Evolutionary conservation across 2,888 invertebrate genomes (phyloP), one percentile per base, ranked within the genome.

Genomic region (Agrypnus murinus): DNA sequence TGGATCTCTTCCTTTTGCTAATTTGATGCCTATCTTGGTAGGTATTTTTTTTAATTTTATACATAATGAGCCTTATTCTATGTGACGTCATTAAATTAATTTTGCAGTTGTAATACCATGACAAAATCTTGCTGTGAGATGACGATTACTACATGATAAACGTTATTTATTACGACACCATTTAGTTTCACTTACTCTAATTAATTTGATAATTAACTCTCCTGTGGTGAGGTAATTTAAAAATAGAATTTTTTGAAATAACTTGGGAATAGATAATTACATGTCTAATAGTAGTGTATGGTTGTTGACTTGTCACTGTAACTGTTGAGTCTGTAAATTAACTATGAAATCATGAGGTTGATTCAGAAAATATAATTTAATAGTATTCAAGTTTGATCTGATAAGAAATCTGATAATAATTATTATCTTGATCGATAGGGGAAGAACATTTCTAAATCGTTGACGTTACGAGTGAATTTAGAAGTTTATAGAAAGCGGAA

Each of bases 401-500:
- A n/a, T n/a, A n/a, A n/a, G n/a, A n/a, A n/a, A n/a, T n/a, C n/a
- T n/a, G n/a, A n/a, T n/a, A n/a, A n/a, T 25, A 25, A 25, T 25
- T 25, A 5, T 25, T 3, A 25, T 25, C 25, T 25, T 25, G 25
- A 25, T 25, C 25, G 25, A 25, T 25, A 25, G 25, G 5, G 25
- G 5, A 25, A 25, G 25, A 25, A 25, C 5, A 8, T 8, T 57
- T 25, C 32, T n/a, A 19, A 34, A 57, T 34, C 31, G 31, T n/a
- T 57, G 12, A 12, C 17, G 12, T 50, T 53, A n/a, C 17, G 1
- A 64, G 64, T 40, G 43, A 60, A 60, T 60, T 43, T 60, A 7
- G 45, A 31, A 48, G 36, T 66, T 69, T 64, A 59, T 65, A 53
- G 62, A 69, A 69, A 69, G 50, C 63, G 69, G 72, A 69, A 69